Conservation (phyloP, 1,140 invertebrate genomes). For the Pogonomyrmex californicus region DNA sequence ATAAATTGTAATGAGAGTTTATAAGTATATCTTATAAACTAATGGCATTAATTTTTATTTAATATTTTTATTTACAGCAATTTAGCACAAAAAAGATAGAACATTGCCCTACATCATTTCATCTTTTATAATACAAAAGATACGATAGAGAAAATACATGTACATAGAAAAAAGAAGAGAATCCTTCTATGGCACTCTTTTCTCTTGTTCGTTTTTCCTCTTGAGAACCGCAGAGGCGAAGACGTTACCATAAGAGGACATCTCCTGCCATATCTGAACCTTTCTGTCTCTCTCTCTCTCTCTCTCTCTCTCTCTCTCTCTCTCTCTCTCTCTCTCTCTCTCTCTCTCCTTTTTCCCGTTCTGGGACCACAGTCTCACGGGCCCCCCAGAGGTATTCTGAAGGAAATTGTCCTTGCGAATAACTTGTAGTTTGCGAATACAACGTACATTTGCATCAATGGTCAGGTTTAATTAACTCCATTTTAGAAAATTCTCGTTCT, state of each 20-base stretch:
- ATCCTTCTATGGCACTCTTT: constrained; percentile 45
- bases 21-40: not conserved
- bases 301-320: constrained; percentile 13
- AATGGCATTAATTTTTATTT: not conserved
- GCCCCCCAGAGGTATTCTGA: constrained; percentile 10
- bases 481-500: not conserved
- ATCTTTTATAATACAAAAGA: constrained; percentile 9
- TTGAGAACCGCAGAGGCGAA: constrained; percentile 71
- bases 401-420: constrained; percentile 29
- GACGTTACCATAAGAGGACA: constrained; percentile 84
- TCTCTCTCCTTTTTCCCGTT: constrained; percentile 23
- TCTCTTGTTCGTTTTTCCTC: constrained; percentile 69
- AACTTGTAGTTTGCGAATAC: constrained; percentile 32
- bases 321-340: not conserved
- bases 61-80: not conserved
- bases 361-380: constrained; percentile 22
- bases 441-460: not conserved
- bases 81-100: not conserved
- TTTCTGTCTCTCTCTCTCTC: constrained; percentile 40
- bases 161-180: not conserved
- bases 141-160: not conserved
- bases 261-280: constrained; percentile 78
- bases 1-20: not conserved
- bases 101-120: constrained; percentile 16
- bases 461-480: constrained; percentile 3